A percentile compares a stretch with the other conserved stretches of the same genome.
Conservation (phyloP, 2,113 vertebrate genomes). For the Shinisaurus crocodilurus region DNA sequence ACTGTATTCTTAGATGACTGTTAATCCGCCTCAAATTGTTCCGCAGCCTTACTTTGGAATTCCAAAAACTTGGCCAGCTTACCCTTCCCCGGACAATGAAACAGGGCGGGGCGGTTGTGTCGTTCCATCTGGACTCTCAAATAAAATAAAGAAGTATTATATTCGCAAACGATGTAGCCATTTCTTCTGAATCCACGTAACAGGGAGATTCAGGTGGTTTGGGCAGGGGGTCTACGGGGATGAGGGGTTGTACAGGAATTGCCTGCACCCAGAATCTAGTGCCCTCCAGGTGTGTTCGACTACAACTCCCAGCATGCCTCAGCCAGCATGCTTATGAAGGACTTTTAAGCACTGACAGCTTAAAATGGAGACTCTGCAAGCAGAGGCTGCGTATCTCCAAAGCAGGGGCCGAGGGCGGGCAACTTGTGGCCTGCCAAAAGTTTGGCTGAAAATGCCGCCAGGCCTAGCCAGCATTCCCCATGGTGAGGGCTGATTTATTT, state of each 20-base stretch:
- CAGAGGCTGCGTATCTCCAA: no score
- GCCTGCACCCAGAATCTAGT: background rate
- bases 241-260: background rate
- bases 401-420: no score
- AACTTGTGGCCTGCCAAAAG: no score
- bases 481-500: no score
- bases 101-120: background rate
- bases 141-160: background rate
- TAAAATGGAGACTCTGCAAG: no score
- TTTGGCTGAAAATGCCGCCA: no score
- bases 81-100: no score
- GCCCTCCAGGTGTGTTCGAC: background rate
- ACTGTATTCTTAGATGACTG: background rate
- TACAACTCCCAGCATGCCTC: no score
- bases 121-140: background rate
- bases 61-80: background rate
- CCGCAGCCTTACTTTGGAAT: background rate
- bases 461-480: no score
- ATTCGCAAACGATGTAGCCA: background rate
- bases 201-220: background rate
- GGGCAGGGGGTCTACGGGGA: background rate
- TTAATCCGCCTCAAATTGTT: background rate
- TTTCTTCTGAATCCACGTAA: background rate
- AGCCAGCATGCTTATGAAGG: background rate
- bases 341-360: background rate